These are phyloP conservation scores for Aethes cnicana DNA, from an alignment of 2,888 invertebrate genomes.

Conservation along the genomic window DNA sequence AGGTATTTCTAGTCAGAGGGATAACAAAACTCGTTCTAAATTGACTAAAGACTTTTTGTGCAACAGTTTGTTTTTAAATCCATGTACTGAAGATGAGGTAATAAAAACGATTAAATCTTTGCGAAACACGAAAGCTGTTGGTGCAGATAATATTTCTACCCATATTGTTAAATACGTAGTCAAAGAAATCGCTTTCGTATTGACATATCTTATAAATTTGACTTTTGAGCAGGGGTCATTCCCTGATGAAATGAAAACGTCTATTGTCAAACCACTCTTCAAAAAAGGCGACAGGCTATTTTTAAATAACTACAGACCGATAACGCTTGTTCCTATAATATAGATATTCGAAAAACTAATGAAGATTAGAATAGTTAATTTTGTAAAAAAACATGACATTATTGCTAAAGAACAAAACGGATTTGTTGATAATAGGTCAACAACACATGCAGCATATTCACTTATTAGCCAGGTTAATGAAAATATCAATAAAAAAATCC, in stretches of 20 bases:
- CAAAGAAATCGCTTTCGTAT: not conserved
- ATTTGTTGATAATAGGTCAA: not conserved
- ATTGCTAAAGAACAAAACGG: not conserved
- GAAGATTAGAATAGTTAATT: not conserved
- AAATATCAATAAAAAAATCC: too few relatives aligned
- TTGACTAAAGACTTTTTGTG: not conserved
- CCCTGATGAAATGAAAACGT: not conserved
- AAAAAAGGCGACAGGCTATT: too few relatives aligned
- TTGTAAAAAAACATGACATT: not conserved
- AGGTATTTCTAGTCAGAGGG: not conserved
- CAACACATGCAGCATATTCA: not conserved
- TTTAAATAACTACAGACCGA: too few relatives aligned
- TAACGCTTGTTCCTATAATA: too few relatives aligned
- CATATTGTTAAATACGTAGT: not conserved
- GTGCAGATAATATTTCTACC: not conserved
- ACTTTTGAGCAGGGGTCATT: not conserved
- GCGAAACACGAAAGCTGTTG: not conserved
- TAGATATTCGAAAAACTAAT: not conserved
- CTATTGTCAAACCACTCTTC: not conserved
- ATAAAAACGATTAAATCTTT: not conserved
- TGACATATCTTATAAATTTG: not conserved
- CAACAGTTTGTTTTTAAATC: not conserved
- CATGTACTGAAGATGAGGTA: not conserved
- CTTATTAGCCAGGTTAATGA: too few relatives aligned
- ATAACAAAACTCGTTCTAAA: not conserved